These are phyloP conservation scores for Numenius phaeopus DNA, from an alignment of 2,797 vertebrate genomes.

Conservation along the genomic window DNA sequence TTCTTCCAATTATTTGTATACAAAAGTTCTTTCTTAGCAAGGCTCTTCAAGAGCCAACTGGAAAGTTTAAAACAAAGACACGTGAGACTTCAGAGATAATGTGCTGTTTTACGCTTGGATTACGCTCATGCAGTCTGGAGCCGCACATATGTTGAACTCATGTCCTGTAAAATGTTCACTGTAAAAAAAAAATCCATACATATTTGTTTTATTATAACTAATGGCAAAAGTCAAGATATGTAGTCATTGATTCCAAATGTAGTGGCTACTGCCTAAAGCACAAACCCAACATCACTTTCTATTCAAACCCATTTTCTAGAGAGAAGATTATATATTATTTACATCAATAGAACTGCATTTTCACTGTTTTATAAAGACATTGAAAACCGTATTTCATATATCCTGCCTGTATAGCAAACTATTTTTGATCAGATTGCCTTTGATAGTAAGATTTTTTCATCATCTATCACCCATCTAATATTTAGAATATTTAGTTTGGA, in stretches of 20 bases:
- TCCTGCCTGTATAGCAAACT: neutral
- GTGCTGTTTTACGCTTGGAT: constrained; percentile 3
- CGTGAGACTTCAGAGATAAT: constrained; percentile 16
- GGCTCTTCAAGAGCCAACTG: neutral
- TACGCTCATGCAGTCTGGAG: constrained; percentile 15
- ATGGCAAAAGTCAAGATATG: constrained; percentile 55
- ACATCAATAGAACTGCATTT: neutral
- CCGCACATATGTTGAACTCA: constrained; percentile 38
- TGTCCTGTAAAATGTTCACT: constrained; percentile 30
- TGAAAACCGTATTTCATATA: neutral
- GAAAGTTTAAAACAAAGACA: constrained; percentile 33
- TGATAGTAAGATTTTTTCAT: neutral
- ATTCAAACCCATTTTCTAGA: neutral
- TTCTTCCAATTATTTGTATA: neutral
- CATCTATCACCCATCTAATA: neutral
- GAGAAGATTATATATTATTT: neutral
- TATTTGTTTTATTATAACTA: constrained; percentile 62
- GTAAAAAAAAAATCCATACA: constrained; percentile 18
- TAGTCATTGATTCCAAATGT: constrained; percentile 60
- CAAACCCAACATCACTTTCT: neutral
- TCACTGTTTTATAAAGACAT: neutral
- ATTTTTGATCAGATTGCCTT: neutral
- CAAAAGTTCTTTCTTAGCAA: neutral
- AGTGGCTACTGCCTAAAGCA: constrained; percentile 37
- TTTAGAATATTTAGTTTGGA: neutral